Conservation (phyloP, 2,113 vertebrate species). For the Clarias gariepinus region DNA sequence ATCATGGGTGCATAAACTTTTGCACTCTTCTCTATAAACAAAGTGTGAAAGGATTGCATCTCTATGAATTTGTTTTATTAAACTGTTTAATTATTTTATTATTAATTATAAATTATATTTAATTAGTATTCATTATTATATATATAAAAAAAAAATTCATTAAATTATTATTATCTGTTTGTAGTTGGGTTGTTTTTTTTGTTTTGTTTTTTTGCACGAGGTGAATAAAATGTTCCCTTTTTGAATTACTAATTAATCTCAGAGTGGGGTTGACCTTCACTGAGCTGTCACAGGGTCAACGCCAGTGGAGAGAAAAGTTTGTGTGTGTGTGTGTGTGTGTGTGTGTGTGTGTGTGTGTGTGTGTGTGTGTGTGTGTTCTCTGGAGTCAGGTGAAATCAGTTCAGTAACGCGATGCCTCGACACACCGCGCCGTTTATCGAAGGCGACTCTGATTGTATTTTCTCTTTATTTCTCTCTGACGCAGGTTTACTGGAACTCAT, state of each 20-base stretch:
- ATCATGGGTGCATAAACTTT: too few species aligned
- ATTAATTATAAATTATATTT: too few species aligned
- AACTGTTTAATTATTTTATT: not conserved
- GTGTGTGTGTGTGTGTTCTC: not conserved
- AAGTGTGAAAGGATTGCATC: too few species aligned
- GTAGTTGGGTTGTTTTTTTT: not conserved
- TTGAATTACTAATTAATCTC: slow-evolving; percentile 24
- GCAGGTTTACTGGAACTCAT: not conserved
- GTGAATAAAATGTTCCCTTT: not conserved
- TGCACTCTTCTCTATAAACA: too few species aligned
- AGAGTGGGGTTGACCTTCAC: slow-evolving; percentile 31
- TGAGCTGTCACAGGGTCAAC: not conserved
- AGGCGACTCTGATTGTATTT: slow-evolving; percentile 18
- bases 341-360: slow-evolving; percentile 16
- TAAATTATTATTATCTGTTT: too few species aligned
- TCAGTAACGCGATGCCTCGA: slow-evolving; percentile 27
- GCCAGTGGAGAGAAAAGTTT: not conserved
- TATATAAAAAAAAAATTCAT: too few species aligned
- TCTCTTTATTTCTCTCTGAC: not conserved
- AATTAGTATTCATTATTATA: too few species aligned
- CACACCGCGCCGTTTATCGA: not conserved
- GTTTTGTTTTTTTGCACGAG: not conserved
- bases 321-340: not conserved
- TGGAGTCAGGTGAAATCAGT: slow-evolving; percentile 15
- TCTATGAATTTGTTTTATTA: not conserved